These are phyloP conservation scores for Drosophila pectinifera DNA, from an alignment of 1,140 invertebrate species.

Conservation along the genomic window DNA sequence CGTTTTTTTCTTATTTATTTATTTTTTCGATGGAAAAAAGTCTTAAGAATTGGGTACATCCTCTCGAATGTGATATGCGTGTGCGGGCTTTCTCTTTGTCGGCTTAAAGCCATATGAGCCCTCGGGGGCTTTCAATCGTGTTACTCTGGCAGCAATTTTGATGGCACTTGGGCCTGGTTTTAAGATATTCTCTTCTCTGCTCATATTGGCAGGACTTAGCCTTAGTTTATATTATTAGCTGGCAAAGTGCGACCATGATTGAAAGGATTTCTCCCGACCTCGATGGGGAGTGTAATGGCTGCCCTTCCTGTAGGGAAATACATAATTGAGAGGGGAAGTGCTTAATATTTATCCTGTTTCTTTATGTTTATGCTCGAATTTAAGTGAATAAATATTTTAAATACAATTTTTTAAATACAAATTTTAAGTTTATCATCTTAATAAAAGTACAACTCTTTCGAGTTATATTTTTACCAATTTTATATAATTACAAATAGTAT, in stretches of 20 bases:
- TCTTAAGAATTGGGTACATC: slow-evolving; percentile 48
- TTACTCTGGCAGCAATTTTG: slow-evolving; percentile 67
- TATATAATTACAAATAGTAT: not conserved
- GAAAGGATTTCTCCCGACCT: slow-evolving; percentile 37
- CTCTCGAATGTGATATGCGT: slow-evolving; percentile 32
- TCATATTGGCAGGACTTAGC: slow-evolving; percentile 63
- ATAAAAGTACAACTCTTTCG: too few relatives aligned
- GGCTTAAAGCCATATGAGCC: slow-evolving; percentile 62
- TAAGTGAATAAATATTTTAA: too few relatives aligned
- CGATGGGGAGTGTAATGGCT: not conserved
- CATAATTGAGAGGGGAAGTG: too few relatives aligned
- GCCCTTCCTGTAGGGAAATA: not conserved
- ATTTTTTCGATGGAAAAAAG: slow-evolving; percentile 34
- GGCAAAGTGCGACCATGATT: slow-evolving; percentile 74
- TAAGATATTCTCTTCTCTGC: slow-evolving; percentile 47
- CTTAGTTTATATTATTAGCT: slow-evolving; percentile 81
- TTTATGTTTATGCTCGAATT: too few relatives aligned
- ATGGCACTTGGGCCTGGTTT: slow-evolving; percentile 66
- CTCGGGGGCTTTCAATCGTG: slow-evolving; percentile 31
- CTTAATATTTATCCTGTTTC: not conserved
- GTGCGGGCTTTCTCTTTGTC: slow-evolving; percentile 41
- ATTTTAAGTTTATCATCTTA: too few relatives aligned
- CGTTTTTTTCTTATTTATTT: slow-evolving; percentile 53
- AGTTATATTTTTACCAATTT: too few relatives aligned
- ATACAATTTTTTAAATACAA: too few relatives aligned